Evolutionary conservation across 1,140 invertebrate species (phyloP), one percentile per base, ranked within the genome.

Genomic region (Trachymyrmex cornetzi): DNA sequence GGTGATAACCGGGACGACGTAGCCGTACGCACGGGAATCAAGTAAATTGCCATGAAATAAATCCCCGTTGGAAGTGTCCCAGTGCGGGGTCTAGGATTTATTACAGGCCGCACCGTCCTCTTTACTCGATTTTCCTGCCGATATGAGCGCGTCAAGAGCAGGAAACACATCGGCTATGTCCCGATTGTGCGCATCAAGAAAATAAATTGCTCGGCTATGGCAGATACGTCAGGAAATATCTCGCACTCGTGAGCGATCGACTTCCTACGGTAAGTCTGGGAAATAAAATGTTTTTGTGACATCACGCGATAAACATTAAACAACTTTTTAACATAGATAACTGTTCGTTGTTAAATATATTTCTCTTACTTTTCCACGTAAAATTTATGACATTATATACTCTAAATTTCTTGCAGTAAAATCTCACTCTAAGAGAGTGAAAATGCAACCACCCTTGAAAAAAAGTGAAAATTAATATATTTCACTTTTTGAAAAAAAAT

Each of bases 31-130:
- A 79, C 55, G 66, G 64, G 38, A 86, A 87, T 86, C 57, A 86
- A 79, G 64, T 88, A 80, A 88, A 88, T 88, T 87, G 81, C 74
- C 87, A 48, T 80, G 84, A 87, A 87, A 88, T 87, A 88, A 80
- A 88, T 88, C 84, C 27, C 44, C 55, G 48, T 24, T 86, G 50
- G 34, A 27, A 80, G 74, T 87, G 66, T 64, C 48, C 27, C 50
- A 57, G 1, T 11, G 14, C 38, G 82, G 22, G 24, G 24, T 63
- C 69, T 57, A 22, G 57, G 66, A 88, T 88, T 86, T 87, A 88
- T 72, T 24, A 66, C 44, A n/a, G 24, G 14, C 64, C 9, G 9
- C n/a, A 63, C 14, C 50, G 50, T 22, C 53, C 14, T 77, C 66
- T 53, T 85, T 71, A 87, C 77, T 86, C 63, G 71, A 87, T 87